Conservation (phyloP, 2,888 invertebrate genomes). For the Agrotis puta region DNA sequence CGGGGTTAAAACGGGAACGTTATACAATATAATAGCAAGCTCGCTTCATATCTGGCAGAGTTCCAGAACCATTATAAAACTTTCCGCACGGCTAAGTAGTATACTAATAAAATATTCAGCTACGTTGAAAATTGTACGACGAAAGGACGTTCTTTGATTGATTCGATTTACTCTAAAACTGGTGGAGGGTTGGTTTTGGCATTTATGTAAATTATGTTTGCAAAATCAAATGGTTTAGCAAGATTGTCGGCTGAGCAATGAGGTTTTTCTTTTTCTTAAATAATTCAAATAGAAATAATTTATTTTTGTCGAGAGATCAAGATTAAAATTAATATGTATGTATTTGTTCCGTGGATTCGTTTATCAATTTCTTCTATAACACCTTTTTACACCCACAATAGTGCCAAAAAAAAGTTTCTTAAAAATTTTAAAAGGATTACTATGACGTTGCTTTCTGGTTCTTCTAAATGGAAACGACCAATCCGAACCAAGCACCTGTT, state of each 20-base stretch:
- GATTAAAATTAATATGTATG: too few relatives aligned
- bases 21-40: constrained; percentile 69
- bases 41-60: constrained; percentile 77
- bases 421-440: too few relatives aligned
- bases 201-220: neutral
- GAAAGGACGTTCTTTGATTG: constrained; percentile 48
- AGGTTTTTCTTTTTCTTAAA: neutral
- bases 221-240: neutral
- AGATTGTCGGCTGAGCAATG: neutral
- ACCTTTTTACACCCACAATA: too few relatives aligned
- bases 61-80: constrained; percentile 86
- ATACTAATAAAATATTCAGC: constrained; percentile 83
- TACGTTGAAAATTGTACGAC: constrained; percentile 62
- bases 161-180: constrained; percentile 37
- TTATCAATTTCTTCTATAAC: too few relatives aligned
- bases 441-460: too few relatives aligned
- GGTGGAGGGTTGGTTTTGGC: constrained; percentile 1
- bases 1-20: constrained; percentile 60
- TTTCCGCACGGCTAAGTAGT: constrained; percentile 82
- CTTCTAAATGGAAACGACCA: too few relatives aligned
- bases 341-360: too few relatives aligned
- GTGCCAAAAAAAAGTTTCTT: too few relatives aligned
- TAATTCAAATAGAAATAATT: too few relatives aligned
- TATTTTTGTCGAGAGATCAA: too few relatives aligned
- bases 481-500: too few relatives aligned